Percentiles rank a stretch among this genome's conserved stretches.
Evolutionary conservation across 2,113 vertebrate species (phyloP).

Genomic region (Phalacrocorax brasilianus): DNA sequence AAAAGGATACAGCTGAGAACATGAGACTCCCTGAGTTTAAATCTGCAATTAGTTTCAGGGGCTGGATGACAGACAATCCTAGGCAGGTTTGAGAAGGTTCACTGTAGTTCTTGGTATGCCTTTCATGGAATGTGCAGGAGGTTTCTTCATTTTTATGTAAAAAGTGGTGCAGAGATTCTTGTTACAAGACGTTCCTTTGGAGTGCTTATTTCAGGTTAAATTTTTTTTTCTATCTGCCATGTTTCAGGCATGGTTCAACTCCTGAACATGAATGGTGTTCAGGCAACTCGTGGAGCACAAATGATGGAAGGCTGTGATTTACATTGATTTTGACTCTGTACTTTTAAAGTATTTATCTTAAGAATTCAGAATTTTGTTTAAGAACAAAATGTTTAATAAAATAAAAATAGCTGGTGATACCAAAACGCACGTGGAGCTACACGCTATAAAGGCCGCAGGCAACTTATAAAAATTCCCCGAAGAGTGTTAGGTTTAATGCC

Average conservation of each 20-base stretch:
- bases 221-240: neutral
- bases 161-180: neutral
- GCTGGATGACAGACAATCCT: neutral
- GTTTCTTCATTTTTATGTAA: neutral
- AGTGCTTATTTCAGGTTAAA: neutral
- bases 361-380: neutral
- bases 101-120: neutral
- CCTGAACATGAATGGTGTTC: neutral
- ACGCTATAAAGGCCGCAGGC: neutral
- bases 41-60: neutral
- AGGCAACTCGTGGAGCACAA: neutral
- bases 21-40: neutral
- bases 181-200: neutral
- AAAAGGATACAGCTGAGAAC: neutral
- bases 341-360: neutral
- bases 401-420: neutral
- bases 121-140: neutral
- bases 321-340: neutral
- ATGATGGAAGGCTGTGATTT: neutral
- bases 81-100: neutral
- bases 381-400: slow-evolving; percentile 10
- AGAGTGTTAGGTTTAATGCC: neutral
- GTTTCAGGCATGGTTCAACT: neutral
- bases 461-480: neutral
- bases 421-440: neutral